These are phyloP conservation scores for Eilema depressum DNA, from an alignment of 2,888 invertebrate genomes.

Conservation along the genomic window DNA sequence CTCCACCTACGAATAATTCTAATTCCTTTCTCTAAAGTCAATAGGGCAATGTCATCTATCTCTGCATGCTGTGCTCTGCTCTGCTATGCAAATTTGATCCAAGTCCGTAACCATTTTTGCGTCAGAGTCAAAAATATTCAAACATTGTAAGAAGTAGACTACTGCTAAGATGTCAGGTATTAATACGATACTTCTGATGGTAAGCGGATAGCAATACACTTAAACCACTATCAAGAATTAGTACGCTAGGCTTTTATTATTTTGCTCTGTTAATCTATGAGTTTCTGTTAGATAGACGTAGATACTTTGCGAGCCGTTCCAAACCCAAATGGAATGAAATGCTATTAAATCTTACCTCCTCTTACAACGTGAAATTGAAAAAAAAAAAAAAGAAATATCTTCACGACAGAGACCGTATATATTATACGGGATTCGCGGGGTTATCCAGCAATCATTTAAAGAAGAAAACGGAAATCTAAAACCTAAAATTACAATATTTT, in stretches of 20 bases:
- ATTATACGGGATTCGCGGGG: not conserved
- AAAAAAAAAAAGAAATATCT: not conserved
- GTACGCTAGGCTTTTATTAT: too few species aligned
- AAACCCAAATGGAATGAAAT: not conserved
- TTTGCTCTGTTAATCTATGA: too few species aligned
- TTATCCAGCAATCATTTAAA: slow-evolving; percentile 3
- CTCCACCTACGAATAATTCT: not conserved
- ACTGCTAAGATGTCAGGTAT: too few species aligned
- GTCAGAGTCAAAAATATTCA: not conserved
- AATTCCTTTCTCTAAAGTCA: not conserved
- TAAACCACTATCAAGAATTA: too few species aligned
- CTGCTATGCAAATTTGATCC: too few species aligned
- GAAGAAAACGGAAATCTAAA: not conserved
- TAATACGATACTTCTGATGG: too few species aligned
- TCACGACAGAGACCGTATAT: not conserved
- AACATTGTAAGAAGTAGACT: too few species aligned
- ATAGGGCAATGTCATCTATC: not conserved
- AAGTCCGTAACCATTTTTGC: not conserved
- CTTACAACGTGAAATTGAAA: not conserved
- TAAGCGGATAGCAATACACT: too few species aligned
- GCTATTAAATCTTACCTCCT: not conserved
- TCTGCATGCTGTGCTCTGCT: too few species aligned
- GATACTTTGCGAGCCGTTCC: not conserved
- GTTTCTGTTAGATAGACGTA: too few species aligned
- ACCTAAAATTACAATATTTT: slow-evolving; percentile 29